phyloP scores from a whole-genome alignment of 2,888 invertebrate species.

The Molanna angustata region DNA sequence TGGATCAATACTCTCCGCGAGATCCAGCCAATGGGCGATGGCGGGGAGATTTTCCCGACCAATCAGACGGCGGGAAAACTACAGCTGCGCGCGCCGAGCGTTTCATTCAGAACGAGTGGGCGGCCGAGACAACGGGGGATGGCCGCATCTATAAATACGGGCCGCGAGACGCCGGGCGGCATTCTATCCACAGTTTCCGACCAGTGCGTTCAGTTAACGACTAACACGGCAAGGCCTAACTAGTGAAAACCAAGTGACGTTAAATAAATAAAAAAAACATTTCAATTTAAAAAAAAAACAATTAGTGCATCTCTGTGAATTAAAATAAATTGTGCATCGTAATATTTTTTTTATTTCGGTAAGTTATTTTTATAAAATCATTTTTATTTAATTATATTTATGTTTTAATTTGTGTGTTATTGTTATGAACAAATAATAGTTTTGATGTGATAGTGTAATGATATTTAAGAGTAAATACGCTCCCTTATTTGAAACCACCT shows the following conservation, averaged over 20 bases:
- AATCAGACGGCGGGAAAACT: slow-evolving; percentile 39
- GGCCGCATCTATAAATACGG: slow-evolving; percentile 37
- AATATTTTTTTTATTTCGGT: neutral
- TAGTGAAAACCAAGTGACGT: neutral
- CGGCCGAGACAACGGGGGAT: slow-evolving; percentile 57
- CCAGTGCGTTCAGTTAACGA: slow-evolving; percentile 6
- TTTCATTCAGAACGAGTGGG: slow-evolving; percentile 72
- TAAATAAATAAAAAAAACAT: neutral
- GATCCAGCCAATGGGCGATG: slow-evolving; percentile 38
- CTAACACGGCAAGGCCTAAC: slow-evolving; percentile 13
- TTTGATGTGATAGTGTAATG: neutral
- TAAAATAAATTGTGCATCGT: neutral
- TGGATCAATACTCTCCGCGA: slow-evolving; percentile 35
- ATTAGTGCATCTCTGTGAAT: no score
- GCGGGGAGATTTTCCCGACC: slow-evolving; percentile 37
- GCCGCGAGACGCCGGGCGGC: slow-evolving; percentile 45
- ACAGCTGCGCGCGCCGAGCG: slow-evolving; percentile 40
- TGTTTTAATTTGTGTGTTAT: neutral
- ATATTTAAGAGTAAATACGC: neutral
- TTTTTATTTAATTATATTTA: neutral
- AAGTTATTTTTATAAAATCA: neutral
- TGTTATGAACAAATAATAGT: neutral
- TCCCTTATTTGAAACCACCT: slow-evolving; percentile 22
- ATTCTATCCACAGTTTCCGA: slow-evolving; percentile 40
- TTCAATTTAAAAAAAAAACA: neutral